phyloP scores from a whole-genome alignment of 1,140 invertebrate species.

The Linepithema humile region DNA sequence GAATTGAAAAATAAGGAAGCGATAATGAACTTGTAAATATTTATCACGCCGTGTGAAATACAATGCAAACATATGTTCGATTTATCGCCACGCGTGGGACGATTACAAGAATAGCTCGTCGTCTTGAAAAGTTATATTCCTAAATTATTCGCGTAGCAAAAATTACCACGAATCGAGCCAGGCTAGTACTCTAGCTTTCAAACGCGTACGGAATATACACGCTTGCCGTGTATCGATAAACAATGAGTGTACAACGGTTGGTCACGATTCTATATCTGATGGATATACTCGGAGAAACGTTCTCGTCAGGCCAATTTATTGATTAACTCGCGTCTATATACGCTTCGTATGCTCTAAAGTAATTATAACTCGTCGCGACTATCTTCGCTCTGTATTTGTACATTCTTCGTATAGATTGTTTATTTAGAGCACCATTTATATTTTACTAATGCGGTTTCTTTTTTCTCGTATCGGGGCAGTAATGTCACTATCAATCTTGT shows the following conservation, averaged over 20 bases:
- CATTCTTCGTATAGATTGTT: not conserved
- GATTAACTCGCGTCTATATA: conserved; percentile 26
- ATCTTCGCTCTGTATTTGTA: not conserved
- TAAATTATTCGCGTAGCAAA: conserved; percentile 10
- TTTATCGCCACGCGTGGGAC: not conserved
- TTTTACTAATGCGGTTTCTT: not conserved
- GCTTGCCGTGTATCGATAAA: conserved; percentile 5
- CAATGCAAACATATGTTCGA: too few species aligned
- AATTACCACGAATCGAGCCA: not conserved
- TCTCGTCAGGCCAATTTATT: not conserved
- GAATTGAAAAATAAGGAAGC: too few species aligned
- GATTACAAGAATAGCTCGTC: not conserved
- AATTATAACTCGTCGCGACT: conserved; percentile 2
- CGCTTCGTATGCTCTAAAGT: not conserved
- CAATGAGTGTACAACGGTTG: not conserved
- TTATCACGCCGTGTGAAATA: too few species aligned
- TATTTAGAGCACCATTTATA: not conserved
- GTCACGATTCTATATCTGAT: conserved; percentile 38
- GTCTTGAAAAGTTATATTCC: not conserved
- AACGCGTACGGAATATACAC: not conserved
- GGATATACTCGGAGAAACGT: not conserved
- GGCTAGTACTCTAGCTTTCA: not conserved
- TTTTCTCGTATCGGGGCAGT: not conserved
- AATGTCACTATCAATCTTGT: conserved; percentile 1
- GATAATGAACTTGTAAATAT: too few species aligned